These are phyloP conservation scores for Potamarius usumacintae DNA, from an alignment of 2,113 vertebrate genomes.

Conservation along the genomic window DNA sequence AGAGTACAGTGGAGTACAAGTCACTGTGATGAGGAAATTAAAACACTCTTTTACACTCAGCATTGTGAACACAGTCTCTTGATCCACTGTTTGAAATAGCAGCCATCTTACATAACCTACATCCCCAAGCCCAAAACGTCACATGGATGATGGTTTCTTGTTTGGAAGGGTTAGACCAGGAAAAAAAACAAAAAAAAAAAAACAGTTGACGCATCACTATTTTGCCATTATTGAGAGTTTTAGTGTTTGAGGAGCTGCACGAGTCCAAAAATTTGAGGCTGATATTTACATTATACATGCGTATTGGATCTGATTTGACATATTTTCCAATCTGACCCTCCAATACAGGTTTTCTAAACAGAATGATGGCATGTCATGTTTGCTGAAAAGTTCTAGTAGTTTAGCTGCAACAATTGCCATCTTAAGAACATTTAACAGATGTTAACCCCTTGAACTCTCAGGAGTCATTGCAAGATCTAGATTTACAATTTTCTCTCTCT, in stretches of 20 bases:
- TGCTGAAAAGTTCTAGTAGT: not conserved
- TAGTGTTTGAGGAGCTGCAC: not conserved
- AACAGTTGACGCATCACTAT: not conserved
- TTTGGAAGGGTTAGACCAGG: slow-evolving; percentile 12
- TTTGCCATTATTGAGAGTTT: not conserved
- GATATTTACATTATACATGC: not conserved
- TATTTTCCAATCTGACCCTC: not conserved
- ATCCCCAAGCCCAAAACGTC: slow-evolving; percentile 44
- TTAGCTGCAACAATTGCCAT: not conserved
- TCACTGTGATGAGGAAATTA: not conserved
- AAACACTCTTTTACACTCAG: not conserved
- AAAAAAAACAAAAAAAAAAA: too few species aligned
- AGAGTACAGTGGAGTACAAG: not conserved
- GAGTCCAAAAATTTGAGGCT: not conserved
- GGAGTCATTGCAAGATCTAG: not conserved
- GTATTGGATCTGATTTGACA: not conserved
- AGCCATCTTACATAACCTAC: slow-evolving; percentile 52
- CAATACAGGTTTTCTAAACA: not conserved
- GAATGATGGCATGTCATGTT: not conserved
- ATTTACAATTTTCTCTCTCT: not conserved
- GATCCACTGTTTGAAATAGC: slow-evolving; percentile 40
- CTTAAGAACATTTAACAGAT: not conserved
- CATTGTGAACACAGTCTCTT: slow-evolving; percentile 22
- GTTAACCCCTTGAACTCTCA: not conserved
- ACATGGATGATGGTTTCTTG: slow-evolving; percentile 29